phyloP scores from a whole-genome alignment of 2,113 vertebrate species.

The Oreochromis niloticus region DNA sequence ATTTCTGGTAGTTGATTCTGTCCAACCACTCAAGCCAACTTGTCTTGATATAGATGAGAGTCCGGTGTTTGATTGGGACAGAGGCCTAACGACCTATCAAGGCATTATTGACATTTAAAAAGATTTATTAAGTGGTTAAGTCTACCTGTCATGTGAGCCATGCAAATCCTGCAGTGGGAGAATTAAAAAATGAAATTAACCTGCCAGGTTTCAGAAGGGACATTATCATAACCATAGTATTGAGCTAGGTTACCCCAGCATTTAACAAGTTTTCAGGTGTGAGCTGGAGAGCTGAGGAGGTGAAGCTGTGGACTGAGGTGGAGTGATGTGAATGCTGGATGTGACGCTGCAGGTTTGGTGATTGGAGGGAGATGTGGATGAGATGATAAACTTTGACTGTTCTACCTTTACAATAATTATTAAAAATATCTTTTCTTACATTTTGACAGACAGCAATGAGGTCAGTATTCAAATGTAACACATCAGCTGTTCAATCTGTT shows the following conservation, averaged over 20 bases:
- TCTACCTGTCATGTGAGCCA: background rate
- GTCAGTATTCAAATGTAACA: too few relatives aligned
- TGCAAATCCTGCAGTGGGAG: background rate
- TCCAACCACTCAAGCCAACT: background rate
- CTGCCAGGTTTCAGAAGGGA: conserved; percentile 12
- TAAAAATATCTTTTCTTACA: too few relatives aligned
- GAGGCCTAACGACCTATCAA: background rate
- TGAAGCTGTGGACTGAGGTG: too few relatives aligned
- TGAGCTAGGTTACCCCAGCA: conserved; percentile 20
- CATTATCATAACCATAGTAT: conserved; percentile 39
- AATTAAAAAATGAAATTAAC: conserved; percentile 43
- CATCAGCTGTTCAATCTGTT: background rate
- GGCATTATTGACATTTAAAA: conserved; percentile 30
- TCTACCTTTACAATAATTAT: too few relatives aligned
- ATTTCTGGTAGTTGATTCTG: background rate
- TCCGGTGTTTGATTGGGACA: background rate
- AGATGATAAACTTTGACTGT: too few relatives aligned
- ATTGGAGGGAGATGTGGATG: too few relatives aligned
- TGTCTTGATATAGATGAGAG: background rate
- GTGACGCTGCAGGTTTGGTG: too few relatives aligned
- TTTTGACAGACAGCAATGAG: too few relatives aligned
- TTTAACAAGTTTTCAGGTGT: background rate
- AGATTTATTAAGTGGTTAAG: conserved; percentile 16
- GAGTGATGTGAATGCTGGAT: too few relatives aligned
- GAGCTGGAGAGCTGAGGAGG: too few relatives aligned